These are phyloP conservation scores for Chrysaora quinquecirrha DNA, from an alignment of 30 jellyfish, hydroid and myxozoan genomes.

Conservation along the genomic window DNA sequence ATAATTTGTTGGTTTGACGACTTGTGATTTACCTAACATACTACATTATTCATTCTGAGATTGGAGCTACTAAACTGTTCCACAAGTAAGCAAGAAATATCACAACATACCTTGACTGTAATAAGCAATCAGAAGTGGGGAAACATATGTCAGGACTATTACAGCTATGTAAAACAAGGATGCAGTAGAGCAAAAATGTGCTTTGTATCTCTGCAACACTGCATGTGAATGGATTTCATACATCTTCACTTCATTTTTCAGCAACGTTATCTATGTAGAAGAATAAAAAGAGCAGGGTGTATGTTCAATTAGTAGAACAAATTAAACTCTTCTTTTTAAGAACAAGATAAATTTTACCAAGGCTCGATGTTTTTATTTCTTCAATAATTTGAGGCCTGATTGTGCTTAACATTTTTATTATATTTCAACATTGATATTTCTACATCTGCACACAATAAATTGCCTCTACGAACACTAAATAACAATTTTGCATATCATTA, in stretches of 20 bases:
- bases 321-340: neutral
- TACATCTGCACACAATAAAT: too few relatives aligned
- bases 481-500: too few relatives aligned
- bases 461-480: neutral
- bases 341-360: neutral
- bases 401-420: neutral
- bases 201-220: conserved; percentile 65
- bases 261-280: neutral
- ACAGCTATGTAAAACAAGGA: conserved; percentile 47
- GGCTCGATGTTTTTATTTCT: conserved; percentile 6
- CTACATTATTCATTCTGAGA: too few relatives aligned
- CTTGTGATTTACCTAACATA: too few relatives aligned
- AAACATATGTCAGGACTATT: conserved; percentile 60
- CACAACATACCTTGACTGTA: conserved; percentile 88
- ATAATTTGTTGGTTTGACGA: too few relatives aligned
- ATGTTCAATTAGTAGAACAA: neutral
- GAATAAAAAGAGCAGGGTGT: neutral
- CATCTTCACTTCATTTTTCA: conserved; percentile 23
- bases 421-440: too few relatives aligned
- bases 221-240: conserved; percentile 71
- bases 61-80: too few relatives aligned
- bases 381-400: neutral
- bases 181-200: conserved; percentile 86
- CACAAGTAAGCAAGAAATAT: too few relatives aligned
- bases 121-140: conserved; percentile 86